phyloP scores from a whole-genome alignment of 2,113 vertebrate species.

The Prochilodus magdalenae region DNA sequence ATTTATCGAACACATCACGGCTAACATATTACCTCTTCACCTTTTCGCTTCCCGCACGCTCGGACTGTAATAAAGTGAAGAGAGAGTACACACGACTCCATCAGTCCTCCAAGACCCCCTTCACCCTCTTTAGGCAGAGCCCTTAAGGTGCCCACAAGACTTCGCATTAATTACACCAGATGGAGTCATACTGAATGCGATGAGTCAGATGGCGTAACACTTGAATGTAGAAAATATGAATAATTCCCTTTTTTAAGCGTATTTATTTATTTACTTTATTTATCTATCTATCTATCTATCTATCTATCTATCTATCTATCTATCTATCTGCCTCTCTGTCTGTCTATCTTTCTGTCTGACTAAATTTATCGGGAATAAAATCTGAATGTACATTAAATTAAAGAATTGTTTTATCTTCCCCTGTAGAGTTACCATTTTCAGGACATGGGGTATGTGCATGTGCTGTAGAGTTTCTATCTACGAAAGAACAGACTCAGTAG shows the following conservation, averaged over 20 bases:
- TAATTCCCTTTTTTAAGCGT: neutral
- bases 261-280: neutral
- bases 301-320: too few relatives aligned
- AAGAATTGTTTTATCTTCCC: too few relatives aligned
- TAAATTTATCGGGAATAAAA: too few relatives aligned
- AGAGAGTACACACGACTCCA: conserved; percentile 35
- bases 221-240: conserved; percentile 20
- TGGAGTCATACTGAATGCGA: conserved; percentile 60
- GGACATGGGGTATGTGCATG: neutral
- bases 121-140: conserved; percentile 46
- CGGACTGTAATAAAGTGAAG: conserved; percentile 47
- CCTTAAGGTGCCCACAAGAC: conserved; percentile 52
- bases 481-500: neutral
- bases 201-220: conserved; percentile 57
- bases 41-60: conserved; percentile 35
- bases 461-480: neutral
- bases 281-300: too few relatives aligned
- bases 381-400: too few relatives aligned
- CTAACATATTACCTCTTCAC: conserved; percentile 46
- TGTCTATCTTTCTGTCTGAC: too few relatives aligned
- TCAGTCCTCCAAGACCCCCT: neutral
- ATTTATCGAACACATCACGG: conserved; percentile 56
- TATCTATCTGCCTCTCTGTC: too few relatives aligned
- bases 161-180: conserved; percentile 62
- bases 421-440: too few relatives aligned